Evolutionary conservation across 1,140 invertebrate genomes (phyloP), one percentile per base, ranked within the genome.

Genomic region (Ganaspis sp.): DNA sequence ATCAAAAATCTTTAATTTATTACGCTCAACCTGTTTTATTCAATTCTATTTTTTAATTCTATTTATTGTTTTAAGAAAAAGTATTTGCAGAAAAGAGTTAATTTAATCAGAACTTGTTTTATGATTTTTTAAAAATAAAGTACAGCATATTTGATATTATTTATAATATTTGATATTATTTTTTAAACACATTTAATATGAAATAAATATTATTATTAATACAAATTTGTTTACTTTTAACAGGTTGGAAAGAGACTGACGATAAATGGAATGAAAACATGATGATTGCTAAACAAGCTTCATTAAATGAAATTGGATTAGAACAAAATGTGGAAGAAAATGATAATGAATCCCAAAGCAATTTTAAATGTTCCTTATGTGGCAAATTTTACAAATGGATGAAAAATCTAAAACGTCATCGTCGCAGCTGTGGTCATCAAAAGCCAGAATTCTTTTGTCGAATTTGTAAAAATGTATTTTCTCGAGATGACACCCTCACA

Each of bases 341-440:
- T n/a, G 26, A 64, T 1, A 64, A 64, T 8, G 21, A 64, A 64
- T 8, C 58, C 1, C 26, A 29, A 64, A 19, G 19, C 19, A 9
- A 8, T 26, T 34, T 64, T 12, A 29, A n/a, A 34, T 64, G 23
- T 64, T 64, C 58, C 15, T n/a, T 26, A 6, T 64, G 58, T 34
- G 58, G 26, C 3, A 64, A n/a, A 64, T n/a, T n/a, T 64, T 64
- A 29, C 29, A 64, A 64, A 64, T 34, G 23, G 58, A 34, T 34
- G 58, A 64, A 64, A 26, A n/a, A 34, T 64, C 29, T 64, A 5
- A 64, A n/a, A 64, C 58, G 23, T 9, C 58, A 64, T 64, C 26
- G 58, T 4, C 21, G 12, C 23, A 26, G 54, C 15, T 58, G 54
- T 23, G 54, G 21, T 15, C 4, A 23, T 58, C 1, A 15, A 12